Conservation (phyloP, 1,140 invertebrate species). For the Aphis gossypii region DNA sequence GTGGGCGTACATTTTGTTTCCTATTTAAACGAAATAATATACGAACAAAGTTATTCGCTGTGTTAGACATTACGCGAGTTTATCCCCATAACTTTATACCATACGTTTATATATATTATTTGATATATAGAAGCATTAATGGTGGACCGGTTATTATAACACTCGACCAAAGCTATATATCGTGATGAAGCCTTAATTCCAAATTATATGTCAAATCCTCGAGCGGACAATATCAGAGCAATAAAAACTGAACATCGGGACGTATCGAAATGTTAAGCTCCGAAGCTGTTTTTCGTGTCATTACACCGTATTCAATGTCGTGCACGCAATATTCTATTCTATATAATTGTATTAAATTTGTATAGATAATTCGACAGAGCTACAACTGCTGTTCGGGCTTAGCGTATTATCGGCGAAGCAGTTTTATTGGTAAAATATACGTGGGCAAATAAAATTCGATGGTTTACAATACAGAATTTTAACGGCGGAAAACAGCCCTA, state of each 20-base stretch:
- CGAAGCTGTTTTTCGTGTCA: not conserved
- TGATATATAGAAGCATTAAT: not conserved
- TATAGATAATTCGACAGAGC: not conserved
- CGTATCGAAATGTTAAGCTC: not conserved
- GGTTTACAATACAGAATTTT: not conserved
- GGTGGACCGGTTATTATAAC: not conserved
- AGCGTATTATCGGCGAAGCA: not conserved
- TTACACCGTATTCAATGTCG: not conserved
- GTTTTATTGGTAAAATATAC: not conserved
- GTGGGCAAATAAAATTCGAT: not conserved
- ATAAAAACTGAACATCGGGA: not conserved
- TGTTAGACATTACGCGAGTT: not conserved
- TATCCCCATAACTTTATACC: not conserved
- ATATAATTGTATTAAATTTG: not conserved
- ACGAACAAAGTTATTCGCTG: constrained; percentile 5
- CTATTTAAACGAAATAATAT: not conserved
- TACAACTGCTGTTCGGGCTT: not conserved
- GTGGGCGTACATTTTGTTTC: constrained; percentile 21
- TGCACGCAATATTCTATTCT: not conserved
- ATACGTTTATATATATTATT: not conserved
- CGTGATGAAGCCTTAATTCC: not conserved
- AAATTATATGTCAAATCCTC: not conserved
- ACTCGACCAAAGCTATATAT: not conserved
- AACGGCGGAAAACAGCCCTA: not conserved
- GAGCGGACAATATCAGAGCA: no score